Evolutionary conservation across 2,888 invertebrate genomes (phyloP), one percentile per base, ranked within the genome.

Genomic region (Temnothorax ravouxi): DNA sequence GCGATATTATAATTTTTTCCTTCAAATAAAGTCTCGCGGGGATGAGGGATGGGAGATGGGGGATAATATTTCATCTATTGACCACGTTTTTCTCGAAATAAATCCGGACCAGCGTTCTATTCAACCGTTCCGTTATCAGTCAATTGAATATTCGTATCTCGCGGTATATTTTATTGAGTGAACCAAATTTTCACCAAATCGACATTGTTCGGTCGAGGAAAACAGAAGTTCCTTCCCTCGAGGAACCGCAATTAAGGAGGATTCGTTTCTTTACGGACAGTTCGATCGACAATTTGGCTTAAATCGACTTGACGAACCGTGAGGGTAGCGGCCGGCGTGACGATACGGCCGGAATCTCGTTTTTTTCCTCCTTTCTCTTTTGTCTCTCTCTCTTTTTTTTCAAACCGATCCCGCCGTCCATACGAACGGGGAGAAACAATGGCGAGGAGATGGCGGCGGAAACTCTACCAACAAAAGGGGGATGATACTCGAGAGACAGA

Each of bases 401-500:
- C 52, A 34, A 41, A 34, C 52, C 34, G 54, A 47, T 64, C 84
- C 75, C 74, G 59, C 52, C 72, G 74, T 72, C 67, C 87, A 61
- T 67, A 86, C 84, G 64, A 72, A 77, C 69, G 62, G 76, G 76
- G 75, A 88, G 88, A 88, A 89, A 90, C 88, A 91, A 90, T 90
- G 89, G 90, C 91, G 91, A 90, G 90, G 92, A 91, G 91, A 91
- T 89, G 89, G 90, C 86, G 87, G 88, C 87, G 86, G 88, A 90
- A 90, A 90, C 85, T 91, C 88, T 91, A 89, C 91, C 88, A 91
- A 92, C 90, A 89, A 90, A 89, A 91, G 92, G 91, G 90, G 93
- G 91, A 92, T 92, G 92, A 93, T 92, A 93, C 92, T 91, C 92
- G 93, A 84, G 93, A 93, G 93, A 93, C 91, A 91, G 88, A 91